Evolutionary conservation across 2,888 invertebrate species (phyloP), one percentile per base, ranked within the genome.

Genomic region (Druceiella hillmani): DNA sequence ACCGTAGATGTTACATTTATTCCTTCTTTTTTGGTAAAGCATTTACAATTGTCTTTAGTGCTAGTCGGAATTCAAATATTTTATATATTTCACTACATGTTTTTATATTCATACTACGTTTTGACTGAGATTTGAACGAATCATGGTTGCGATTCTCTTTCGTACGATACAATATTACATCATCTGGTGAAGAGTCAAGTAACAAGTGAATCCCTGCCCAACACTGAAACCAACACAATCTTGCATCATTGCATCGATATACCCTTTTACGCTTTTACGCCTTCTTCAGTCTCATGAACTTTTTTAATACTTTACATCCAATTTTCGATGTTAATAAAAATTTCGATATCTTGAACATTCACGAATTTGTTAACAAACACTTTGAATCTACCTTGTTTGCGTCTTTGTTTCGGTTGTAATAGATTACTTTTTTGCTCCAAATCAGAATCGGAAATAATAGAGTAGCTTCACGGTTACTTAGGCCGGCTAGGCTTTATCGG

Each of bases 131-230:
- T 27, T n/a, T 14, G 7, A 11, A 27, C 27, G 27, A 27, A 27
- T 27, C 27, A 27, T 27, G 27, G 27, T 27, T 14, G 27, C 14
- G 27, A 27, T 27, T 27, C 27, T 27, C 27, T 27, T 27, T 14
- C n/a, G 27, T 27, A 12, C 27, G 27, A 27, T 27, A 26, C 12
- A 26, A 26, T 26, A 26, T 26, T 7, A 26, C 10, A 4, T 27
- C 10, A 11, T 27, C 27, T 27, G 27, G 14, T 14, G 27, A 4
- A 11, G 27, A 27, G 14, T 27, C 27, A 11, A 27, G 14, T 9
- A 27, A 3, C 27, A 27, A 27, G 7, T 27, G 7, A 27, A 27
- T 27, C 14, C 13, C 27, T n/a, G 27, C 27, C 10, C 13, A 27
- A 11, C 27, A 27, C 27, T 27, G 27, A 3, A 27, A 27, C 7